These are phyloP conservation scores for Tamias sibiricus DNA, from an alignment of 2,113 vertebrate genomes.

Conservation along the genomic window DNA sequence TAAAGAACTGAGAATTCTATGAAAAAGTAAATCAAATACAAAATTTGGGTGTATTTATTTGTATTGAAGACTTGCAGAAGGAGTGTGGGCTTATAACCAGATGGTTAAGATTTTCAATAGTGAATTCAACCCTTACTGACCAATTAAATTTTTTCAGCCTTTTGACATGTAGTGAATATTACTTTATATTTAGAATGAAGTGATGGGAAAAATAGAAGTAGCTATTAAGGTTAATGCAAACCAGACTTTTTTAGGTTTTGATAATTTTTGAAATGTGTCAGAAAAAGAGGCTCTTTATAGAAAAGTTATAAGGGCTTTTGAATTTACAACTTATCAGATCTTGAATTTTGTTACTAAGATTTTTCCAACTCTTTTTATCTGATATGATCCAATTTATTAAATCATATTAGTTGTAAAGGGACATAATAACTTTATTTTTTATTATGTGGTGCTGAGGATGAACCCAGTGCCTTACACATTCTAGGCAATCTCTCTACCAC, in stretches of 20 bases:
- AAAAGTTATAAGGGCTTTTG: neutral
- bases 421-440: no score
- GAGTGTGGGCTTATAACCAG: neutral
- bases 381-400: neutral
- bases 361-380: neutral
- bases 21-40: neutral
- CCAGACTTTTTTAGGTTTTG: neutral
- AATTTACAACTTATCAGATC: neutral
- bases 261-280: neutral
- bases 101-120: neutral
- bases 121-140: neutral
- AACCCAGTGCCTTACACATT: no score
- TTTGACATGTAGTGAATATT: neutral
- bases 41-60: neutral
- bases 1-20: neutral
- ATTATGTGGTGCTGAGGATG: no score
- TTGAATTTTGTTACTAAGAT: neutral
- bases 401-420: no score
- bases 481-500: no score
- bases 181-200: neutral
- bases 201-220: neutral
- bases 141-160: neutral
- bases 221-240: neutral
- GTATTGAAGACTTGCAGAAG: neutral
- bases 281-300: neutral